Evolutionary conservation across 2,113 vertebrate species (phyloP).

Genomic region (Manacus vitellinus): DNA sequence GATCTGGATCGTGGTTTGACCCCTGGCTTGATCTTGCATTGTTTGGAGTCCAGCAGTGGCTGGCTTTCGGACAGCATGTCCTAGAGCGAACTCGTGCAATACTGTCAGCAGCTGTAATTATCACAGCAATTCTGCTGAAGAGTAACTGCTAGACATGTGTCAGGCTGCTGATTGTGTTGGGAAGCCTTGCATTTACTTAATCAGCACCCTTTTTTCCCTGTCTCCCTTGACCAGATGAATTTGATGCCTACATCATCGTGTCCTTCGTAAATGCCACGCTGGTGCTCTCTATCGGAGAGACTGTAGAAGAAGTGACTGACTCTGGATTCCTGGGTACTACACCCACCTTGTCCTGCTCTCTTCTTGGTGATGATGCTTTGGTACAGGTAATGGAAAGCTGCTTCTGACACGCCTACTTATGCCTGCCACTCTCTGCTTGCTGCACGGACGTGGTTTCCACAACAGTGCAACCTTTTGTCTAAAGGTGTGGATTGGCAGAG

Average conservation of each 20-base stretch:
- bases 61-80: conserved; percentile 12
- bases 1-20: not conserved
- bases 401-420: not conserved
- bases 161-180: not conserved
- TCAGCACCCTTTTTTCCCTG: not conserved
- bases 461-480: not conserved
- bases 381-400: conserved; percentile 85
- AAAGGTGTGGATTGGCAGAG: not conserved
- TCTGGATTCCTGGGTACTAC: conserved; percentile 97
- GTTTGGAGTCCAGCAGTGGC: not conserved
- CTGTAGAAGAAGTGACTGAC: conserved; percentile 99
- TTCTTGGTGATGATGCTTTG: conserved; percentile 94
- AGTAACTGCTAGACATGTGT: conserved; percentile 21
- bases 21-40: not conserved
- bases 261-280: conserved; percentile 98
- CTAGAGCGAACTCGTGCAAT: conserved; percentile 8
- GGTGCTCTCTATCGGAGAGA: conserved; percentile 96
- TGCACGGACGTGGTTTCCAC: accelerated
- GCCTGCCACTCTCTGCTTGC: not conserved
- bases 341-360: conserved; percentile 94
- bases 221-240: conserved; percentile 86
- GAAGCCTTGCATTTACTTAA: conserved; percentile 38
- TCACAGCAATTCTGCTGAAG: conserved; percentile 44
- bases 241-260: conserved; percentile 98
- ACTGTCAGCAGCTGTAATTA: conserved; percentile 4